Percentiles rank a stretch among this genome's conserved stretches.
Evolutionary conservation across 2,113 vertebrate species (phyloP).

Genomic region (Ciconia stormi): DNA sequence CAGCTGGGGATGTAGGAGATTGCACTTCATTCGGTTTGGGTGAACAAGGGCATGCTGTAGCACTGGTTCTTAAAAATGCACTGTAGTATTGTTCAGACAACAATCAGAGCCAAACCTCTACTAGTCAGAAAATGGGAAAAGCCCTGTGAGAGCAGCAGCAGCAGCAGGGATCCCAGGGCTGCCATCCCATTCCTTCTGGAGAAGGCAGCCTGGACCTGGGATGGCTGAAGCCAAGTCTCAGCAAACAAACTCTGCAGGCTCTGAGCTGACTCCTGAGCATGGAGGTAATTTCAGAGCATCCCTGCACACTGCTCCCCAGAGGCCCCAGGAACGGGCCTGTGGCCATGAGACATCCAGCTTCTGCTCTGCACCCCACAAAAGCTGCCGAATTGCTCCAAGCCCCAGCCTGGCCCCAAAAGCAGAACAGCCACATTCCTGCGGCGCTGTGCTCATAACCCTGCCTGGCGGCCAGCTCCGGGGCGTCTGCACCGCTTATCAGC

Average conservation of each 20-base stretch:
- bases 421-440: neutral
- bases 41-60: neutral
- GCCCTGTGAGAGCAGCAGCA: neutral
- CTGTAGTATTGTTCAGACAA: neutral
- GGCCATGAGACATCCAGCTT: neutral
- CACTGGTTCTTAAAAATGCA: neutral
- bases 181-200: neutral
- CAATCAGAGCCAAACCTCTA: neutral
- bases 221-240: neutral
- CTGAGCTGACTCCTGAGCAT: fast-evolving
- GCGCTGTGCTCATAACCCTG: neutral
- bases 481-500: fast-evolving
- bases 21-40: neutral
- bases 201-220: neutral
- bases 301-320: fast-evolving
- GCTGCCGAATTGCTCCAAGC: neutral
- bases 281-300: neutral
- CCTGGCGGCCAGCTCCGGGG: neutral
- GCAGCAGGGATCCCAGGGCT: neutral
- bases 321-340: fast-evolving
- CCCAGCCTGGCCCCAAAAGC: neutral
- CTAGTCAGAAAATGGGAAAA: neutral
- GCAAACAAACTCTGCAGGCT: neutral
- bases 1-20: neutral
- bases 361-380: neutral